Evolutionary conservation across 2,113 vertebrate genomes (phyloP).

Genomic region (Dipodomys ordii): DNA sequence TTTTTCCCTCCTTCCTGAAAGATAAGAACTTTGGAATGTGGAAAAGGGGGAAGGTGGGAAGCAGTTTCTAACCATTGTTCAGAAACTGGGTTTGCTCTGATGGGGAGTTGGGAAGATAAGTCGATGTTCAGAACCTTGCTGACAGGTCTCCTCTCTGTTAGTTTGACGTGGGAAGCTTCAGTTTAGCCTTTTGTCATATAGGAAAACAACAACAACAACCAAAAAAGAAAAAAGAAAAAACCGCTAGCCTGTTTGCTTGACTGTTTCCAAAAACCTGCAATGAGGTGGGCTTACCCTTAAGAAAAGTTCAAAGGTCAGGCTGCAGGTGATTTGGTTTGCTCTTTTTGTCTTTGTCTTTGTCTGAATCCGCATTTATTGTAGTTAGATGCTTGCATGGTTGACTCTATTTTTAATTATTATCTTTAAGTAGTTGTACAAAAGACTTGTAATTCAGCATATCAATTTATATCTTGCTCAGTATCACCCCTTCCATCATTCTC

Average conservation of each 20-base stretch:
- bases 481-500: no score
- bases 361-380: no score
- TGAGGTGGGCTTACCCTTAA: background rate
- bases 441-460: no score
- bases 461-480: no score
- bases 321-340: no score
- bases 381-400: no score
- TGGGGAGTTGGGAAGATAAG: slow-evolving; percentile 10
- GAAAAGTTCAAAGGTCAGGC: background rate
- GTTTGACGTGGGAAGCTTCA: background rate
- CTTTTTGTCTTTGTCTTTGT: no score
- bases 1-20: slow-evolving; percentile 67
- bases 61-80: slow-evolving; percentile 29
- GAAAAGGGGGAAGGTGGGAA: slow-evolving; percentile 39
- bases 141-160: background rate
- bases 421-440: no score
- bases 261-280: background rate
- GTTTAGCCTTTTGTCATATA: slow-evolving; percentile 14
- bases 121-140: background rate
- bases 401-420: no score
- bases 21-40: slow-evolving; percentile 79
- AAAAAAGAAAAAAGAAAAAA: background rate
- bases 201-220: background rate
- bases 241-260: no score
- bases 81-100: background rate